These are phyloP conservation scores for Indicator indicator DNA, from an alignment of 2,113 vertebrate genomes.

Conservation along the genomic window DNA sequence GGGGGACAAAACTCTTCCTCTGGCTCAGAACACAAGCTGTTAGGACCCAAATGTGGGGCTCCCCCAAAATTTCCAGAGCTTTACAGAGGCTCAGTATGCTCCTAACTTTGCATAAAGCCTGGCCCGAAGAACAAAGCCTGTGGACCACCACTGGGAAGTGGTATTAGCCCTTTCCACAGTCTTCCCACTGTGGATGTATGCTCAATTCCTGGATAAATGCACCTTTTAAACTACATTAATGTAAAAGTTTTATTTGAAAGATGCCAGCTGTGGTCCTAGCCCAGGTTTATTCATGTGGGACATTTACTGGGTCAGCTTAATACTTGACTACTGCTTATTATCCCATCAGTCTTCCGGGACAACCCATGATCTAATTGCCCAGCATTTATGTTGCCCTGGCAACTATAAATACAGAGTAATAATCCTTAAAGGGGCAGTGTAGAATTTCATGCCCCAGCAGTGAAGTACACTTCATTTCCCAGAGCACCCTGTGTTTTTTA, in stretches of 20 bases:
- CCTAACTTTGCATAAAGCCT: not conserved
- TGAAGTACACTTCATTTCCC: slow-evolving; percentile 85
- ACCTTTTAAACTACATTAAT: slow-evolving; percentile 76
- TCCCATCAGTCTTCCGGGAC: slow-evolving; percentile 88
- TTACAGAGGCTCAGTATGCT: not conserved
- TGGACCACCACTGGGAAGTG: not conserved
- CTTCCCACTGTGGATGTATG: slow-evolving; percentile 24
- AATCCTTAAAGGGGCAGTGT: slow-evolving; percentile 87
- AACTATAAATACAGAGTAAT: slow-evolving; percentile 87
- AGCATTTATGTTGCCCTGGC: slow-evolving; percentile 88
- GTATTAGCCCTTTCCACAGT: slow-evolving; percentile 2
- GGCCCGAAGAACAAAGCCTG: not conserved
- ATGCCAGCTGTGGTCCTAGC: slow-evolving; percentile 83
- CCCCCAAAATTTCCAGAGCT: not conserved
- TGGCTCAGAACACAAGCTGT: not conserved
- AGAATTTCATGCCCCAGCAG: slow-evolving; percentile 84
- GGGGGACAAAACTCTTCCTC: not conserved
- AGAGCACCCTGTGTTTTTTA: slow-evolving; percentile 88
- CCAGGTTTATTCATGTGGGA: slow-evolving; percentile 86
- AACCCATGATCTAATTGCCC: slow-evolving; percentile 89
- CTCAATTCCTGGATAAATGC: slow-evolving; percentile 68
- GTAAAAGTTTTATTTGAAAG: slow-evolving; percentile 85
- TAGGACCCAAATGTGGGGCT: not conserved
- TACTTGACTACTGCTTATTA: slow-evolving; percentile 91
- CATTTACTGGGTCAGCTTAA: slow-evolving; percentile 88